Conservation (phyloP, 1,140 invertebrate species). For the Drosophila ercepeae region DNA sequence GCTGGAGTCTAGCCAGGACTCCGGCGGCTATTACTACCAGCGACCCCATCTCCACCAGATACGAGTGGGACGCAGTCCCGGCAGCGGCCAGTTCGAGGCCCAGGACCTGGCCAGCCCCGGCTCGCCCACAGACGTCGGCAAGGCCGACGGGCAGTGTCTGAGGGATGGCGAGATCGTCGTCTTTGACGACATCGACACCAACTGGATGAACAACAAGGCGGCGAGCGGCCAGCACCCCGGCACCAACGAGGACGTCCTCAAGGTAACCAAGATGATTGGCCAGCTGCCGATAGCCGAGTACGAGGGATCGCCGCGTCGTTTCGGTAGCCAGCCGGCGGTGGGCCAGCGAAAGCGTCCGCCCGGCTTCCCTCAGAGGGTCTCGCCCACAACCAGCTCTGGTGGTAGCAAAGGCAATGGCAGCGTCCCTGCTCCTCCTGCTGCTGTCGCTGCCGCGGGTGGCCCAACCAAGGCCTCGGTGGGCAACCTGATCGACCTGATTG, state of each 20-base stretch:
- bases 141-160: constrained; percentile 69
- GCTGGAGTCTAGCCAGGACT: constrained; percentile 6
- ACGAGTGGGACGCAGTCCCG: constrained; percentile 77
- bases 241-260: constrained; percentile 85
- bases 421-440: constrained; percentile 13
- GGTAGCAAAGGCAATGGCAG: background rate
- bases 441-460: constrained; percentile 20
- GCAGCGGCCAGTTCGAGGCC: constrained; percentile 72
- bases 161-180: constrained; percentile 88
- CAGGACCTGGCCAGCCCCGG: constrained; percentile 74
- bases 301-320: constrained; percentile 94
- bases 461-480: constrained; percentile 45
- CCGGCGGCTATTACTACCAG: constrained; percentile 59
- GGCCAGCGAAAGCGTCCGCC: constrained; percentile 86
- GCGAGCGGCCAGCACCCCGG: constrained; percentile 15
- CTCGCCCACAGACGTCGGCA: constrained; percentile 79
- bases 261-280: constrained; percentile 92
- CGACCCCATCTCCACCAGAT: constrained; percentile 77
- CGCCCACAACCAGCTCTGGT: constrained; percentile 44
- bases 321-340: constrained; percentile 85
- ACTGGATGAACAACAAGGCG: constrained; percentile 85
- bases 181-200: constrained; percentile 92
- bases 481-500: constrained; percentile 68
- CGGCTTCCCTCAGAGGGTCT: constrained; percentile 87
- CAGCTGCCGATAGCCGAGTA: constrained; percentile 89